Base-by-base conservation (phyloP, 2,888 invertebrate species). In the Hemistola chrysoprasaria region DNA sequence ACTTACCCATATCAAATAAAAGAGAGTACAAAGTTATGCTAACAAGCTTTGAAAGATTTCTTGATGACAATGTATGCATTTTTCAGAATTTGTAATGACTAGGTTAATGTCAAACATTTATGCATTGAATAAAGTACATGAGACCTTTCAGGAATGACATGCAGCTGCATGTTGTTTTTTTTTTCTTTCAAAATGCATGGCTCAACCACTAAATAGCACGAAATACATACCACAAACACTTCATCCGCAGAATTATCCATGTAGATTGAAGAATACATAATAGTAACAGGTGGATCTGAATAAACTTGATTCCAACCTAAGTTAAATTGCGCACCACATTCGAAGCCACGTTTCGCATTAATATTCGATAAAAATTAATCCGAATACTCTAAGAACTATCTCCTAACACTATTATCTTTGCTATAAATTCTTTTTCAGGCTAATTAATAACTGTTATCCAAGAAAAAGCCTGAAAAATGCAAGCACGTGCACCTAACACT, bases 401-500 rank as follows among this genome's bases (percentile, higher is more conserved):
- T 45, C 49, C 40, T 45, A 40, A 42, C 35, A 53, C 37, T 50
- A 50, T 61, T 51, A 42, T 54, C 41, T 56, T 35, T 39, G 31
- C 47, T 39, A 51, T 43, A 45, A 54, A 56, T 47, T 47, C 51
- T 47, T 58, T 62, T 62, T 46, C 35, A 60, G 46, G 29, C 35
- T 51, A 53, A 44, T 64, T 61, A 56, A 53, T 38, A 44, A 61
- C 65, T 71, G 72, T 75, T 75, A 76, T 64, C 67, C 65, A 59
- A 60, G 65, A 74, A 76, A 74, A 69, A 69, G 78, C 73, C 78
- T 82, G 77, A 82, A 83, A 85, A 79, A 66, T 78, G 77, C 76
- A 83, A 87, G 82, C 87, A 87, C 87, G 87, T 87, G 87, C 85
- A 85, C 78, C 69, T 62, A 51, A 47, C 69, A 77, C 68, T 86